phyloP scores from a whole-genome alignment of 2,888 invertebrate species.

The Plebejus argus region DNA sequence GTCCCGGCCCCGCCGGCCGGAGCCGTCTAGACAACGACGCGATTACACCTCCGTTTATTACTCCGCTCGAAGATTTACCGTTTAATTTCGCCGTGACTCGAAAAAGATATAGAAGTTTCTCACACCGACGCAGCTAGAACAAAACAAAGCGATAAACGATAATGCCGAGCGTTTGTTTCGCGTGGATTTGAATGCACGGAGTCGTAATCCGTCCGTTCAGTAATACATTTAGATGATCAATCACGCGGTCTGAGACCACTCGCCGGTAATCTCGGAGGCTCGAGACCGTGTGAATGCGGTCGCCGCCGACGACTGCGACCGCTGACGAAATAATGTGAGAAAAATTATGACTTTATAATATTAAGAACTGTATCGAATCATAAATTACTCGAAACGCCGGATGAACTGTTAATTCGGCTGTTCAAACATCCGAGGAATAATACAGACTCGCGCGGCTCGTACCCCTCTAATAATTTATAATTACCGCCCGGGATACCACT shows the following conservation, averaged over 20 bases:
- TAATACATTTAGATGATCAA: slow-evolving; percentile 67
- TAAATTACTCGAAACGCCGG: background rate
- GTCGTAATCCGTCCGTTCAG: slow-evolving; percentile 60
- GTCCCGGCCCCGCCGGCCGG: background rate
- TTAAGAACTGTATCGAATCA: slow-evolving; percentile 24
- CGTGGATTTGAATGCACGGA: slow-evolving; percentile 50
- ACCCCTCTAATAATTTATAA: background rate
- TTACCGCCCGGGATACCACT: background rate
- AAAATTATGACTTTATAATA: slow-evolving; percentile 39
- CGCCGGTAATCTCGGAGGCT: slow-evolving; percentile 64
- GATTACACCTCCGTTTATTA: slow-evolving; percentile 2
- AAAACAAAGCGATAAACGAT: slow-evolving; percentile 36
- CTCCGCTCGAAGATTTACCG: background rate
- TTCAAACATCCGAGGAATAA: background rate
- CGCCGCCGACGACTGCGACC: slow-evolving; percentile 59
- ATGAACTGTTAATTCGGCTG: background rate
- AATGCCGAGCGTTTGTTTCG: slow-evolving; percentile 31
- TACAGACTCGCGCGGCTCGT: background rate
- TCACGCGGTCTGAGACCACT: slow-evolving; percentile 65
- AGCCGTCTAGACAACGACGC: background rate
- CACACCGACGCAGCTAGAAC: slow-evolving; percentile 33
- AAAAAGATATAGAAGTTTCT: background rate
- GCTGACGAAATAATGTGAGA: slow-evolving; percentile 66
- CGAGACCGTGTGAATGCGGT: slow-evolving; percentile 74
- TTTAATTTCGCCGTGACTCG: slow-evolving; percentile 15